phyloP scores from a whole-genome alignment of 2,888 invertebrate genomes.

The Drosophila lacicola region DNA sequence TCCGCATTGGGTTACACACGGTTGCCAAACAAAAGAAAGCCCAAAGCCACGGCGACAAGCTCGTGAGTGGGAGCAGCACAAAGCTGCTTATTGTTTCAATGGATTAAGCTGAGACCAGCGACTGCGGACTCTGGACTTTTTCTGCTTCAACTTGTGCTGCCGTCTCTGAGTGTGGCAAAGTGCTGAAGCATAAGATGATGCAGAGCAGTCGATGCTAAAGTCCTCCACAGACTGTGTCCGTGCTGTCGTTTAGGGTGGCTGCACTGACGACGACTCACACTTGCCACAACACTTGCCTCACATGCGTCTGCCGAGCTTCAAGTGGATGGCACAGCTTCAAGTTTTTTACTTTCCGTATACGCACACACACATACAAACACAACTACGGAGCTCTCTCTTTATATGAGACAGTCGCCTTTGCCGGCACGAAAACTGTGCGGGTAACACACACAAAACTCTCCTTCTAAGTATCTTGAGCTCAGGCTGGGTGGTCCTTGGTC shows the following conservation, averaged over 20 bases:
- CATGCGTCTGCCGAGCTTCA: conserved; percentile 34
- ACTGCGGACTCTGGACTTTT: conserved; percentile 24
- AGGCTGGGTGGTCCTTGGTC: conserved; percentile 39
- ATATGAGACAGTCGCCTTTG: conserved; percentile 27
- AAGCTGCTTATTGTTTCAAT: conserved; percentile 81
- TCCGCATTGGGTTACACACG: conserved; percentile 38
- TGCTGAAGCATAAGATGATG: conserved; percentile 54
- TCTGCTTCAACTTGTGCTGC: neutral
- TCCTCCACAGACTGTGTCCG: conserved; percentile 31
- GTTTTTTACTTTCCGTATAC: conserved; percentile 18
- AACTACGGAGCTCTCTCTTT: conserved; percentile 7
- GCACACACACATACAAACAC: neutral
- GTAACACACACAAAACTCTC: conserved; percentile 17
- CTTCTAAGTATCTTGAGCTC: conserved; percentile 8
- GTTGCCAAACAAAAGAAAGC: conserved; percentile 26
- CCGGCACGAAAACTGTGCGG: conserved; percentile 26
- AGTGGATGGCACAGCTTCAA: conserved; percentile 56
- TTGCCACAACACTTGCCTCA: conserved; percentile 26
- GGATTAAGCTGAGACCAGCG: conserved; percentile 69
- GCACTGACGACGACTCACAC: conserved; percentile 24
- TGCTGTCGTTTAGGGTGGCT: conserved; percentile 45
- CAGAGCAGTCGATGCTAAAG: conserved; percentile 43
- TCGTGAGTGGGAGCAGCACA: conserved; percentile 66
- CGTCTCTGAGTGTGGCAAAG: conserved; percentile 23
- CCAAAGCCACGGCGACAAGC: conserved; percentile 38